phyloP scores from a whole-genome alignment of 2,113 vertebrate species.

The Rhinichthys klamathensis region DNA sequence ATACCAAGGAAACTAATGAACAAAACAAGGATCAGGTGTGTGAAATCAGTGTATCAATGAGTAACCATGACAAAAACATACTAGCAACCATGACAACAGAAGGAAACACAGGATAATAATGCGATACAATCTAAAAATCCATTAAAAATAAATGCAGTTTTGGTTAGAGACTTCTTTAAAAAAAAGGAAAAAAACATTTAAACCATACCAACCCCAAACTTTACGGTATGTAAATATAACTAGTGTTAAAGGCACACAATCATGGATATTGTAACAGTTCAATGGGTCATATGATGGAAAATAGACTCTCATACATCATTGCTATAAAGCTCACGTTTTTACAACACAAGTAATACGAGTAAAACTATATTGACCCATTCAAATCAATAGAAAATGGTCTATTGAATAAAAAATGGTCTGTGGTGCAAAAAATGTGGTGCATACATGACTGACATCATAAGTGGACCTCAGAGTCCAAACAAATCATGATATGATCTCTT shows the following conservation, averaged over 20 bases:
- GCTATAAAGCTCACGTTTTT: not conserved
- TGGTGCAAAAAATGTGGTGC: not conserved
- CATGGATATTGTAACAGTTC: not conserved
- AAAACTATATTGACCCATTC: not conserved
- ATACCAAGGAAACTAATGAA: too few relatives aligned
- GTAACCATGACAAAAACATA: too few relatives aligned
- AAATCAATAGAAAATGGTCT: not conserved
- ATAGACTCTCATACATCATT: not conserved
- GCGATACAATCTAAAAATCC: too few relatives aligned
- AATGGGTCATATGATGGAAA: not conserved
- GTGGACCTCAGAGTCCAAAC: not conserved
- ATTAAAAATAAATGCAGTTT: not conserved
- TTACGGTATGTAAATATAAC: not conserved
- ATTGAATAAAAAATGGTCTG: not conserved
- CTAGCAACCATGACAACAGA: too few relatives aligned
- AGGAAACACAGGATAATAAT: too few relatives aligned
- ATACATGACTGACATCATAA: not conserved
- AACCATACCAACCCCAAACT: too few relatives aligned
- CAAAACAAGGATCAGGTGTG: too few relatives aligned
- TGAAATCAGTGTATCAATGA: too few relatives aligned
- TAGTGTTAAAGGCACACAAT: not conserved
- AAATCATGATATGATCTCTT: not conserved
- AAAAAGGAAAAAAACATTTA: too few relatives aligned
- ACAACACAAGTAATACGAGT: not conserved
- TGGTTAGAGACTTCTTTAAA: not conserved